Evolutionary conservation across 2,888 invertebrate species (phyloP).

Genomic region (Plagodis pulveraria): DNA sequence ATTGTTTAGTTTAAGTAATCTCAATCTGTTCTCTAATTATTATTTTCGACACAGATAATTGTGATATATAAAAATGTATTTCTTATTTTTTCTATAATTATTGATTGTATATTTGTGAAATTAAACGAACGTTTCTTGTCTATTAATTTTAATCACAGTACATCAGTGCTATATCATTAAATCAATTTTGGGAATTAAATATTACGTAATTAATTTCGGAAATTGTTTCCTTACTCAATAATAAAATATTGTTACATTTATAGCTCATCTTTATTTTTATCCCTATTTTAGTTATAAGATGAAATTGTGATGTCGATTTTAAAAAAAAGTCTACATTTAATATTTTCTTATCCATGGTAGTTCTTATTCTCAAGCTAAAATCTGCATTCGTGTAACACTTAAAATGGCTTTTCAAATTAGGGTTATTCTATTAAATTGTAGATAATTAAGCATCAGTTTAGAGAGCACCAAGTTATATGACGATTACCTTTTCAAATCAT

Average conservation of each 20-base stretch:
- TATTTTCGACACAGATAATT: constrained; percentile 14
- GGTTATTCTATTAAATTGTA: no score
- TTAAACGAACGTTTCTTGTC: constrained; percentile 32
- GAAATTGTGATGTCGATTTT: no score
- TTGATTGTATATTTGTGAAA: constrained; percentile 7
- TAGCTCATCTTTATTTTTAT: background rate
- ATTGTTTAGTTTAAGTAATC: no score
- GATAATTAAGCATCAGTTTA: no score
- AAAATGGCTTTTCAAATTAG: no score
- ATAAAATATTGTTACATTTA: constrained; percentile 57
- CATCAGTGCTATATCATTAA: constrained; percentile 55
- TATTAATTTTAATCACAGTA: constrained; percentile 41
- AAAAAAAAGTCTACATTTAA: no score
- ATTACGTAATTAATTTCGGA: constrained; percentile 47
- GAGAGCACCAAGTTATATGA: no score
- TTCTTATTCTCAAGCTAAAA: no score
- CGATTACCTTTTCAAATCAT: no score
- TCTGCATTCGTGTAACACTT: no score
- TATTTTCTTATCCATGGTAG: no score
- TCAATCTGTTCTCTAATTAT: background rate
- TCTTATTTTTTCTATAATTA: constrained; percentile 21
- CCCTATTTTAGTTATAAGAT: no score
- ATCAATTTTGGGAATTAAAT: constrained; percentile 46
- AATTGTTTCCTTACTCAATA: constrained; percentile 50
- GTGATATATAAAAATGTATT: constrained; percentile 31